Evolutionary conservation across 2,888 invertebrate genomes (phyloP).

Genomic region (Ophioninae sp.): DNA sequence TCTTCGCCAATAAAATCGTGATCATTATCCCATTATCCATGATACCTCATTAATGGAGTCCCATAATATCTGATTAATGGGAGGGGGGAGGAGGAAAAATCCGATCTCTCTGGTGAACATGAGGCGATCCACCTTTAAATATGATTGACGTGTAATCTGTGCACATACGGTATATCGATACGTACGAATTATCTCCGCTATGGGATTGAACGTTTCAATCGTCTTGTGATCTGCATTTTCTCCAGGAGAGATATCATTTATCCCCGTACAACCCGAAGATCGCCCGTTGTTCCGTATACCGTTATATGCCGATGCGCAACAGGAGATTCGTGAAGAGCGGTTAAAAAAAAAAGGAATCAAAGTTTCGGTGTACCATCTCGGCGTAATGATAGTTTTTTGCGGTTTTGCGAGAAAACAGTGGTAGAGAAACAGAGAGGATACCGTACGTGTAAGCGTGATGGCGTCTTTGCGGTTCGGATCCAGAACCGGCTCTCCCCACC

Average conservation of each 20-base stretch:
- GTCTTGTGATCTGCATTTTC: conserved; percentile 26
- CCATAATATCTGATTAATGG: too few species aligned
- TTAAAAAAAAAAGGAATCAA: conserved; percentile 63
- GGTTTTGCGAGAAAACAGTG: conserved; percentile 24
- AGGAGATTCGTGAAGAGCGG: conserved; percentile 20
- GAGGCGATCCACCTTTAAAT: conserved; percentile 24
- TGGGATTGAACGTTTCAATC: conserved; percentile 14
- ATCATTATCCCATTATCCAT: conserved; percentile 2
- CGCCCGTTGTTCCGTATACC: conserved; percentile 33
- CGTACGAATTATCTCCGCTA: conserved; percentile 24
- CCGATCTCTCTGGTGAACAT: conserved; percentile 36
- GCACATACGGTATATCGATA: background rate
- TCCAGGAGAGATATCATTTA: background rate
- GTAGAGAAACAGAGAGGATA: conserved; percentile 43
- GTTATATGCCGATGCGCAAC: conserved; percentile 17
- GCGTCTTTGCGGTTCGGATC: conserved; percentile 73
- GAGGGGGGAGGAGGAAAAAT: conserved; percentile 10
- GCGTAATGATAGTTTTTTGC: conserved; percentile 78
- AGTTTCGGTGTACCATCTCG: conserved; percentile 63
- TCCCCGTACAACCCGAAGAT: background rate
- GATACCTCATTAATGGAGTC: too few species aligned
- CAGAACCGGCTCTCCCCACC: conserved; percentile 80
- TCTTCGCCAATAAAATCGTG: conserved; percentile 26
- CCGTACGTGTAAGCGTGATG: conserved; percentile 73
- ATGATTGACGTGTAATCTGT: conserved; percentile 20